These are phyloP conservation scores for Lordiphosa mommai DNA, from an alignment of 1,140 invertebrate genomes.

Conservation along the genomic window DNA sequence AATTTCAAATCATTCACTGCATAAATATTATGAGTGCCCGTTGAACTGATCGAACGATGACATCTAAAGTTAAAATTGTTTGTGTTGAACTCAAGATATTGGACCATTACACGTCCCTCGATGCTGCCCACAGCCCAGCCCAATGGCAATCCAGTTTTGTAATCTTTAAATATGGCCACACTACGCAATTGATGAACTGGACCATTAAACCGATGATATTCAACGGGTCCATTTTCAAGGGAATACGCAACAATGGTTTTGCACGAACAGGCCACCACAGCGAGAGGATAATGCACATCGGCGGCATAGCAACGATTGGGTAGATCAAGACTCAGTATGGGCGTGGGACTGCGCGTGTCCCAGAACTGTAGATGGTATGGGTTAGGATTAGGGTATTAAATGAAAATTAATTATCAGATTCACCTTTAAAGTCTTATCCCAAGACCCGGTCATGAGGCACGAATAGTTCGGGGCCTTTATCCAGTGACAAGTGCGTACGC, in stretches of 20 bases:
- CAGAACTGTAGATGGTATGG: too few relatives aligned
- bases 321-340: conserved; percentile 93
- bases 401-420: too few relatives aligned
- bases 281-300: conserved; percentile 99
- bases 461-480: conserved; percentile 96
- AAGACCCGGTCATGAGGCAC: conserved; percentile 99
- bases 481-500: conserved; percentile 98
- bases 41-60: conserved; percentile 94
- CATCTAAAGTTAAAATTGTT: conserved; percentile 99
- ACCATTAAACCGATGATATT: conserved; percentile 96
- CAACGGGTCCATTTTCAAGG: conserved; percentile 94
- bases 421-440: conserved; percentile 99
- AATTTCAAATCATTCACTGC: conserved; percentile 98
- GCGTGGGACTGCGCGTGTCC: conserved; percentile 94
- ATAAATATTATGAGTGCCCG: conserved; percentile 84
- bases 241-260: conserved; percentile 96
- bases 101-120: conserved; percentile 97
- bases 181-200: conserved; percentile 97
- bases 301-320: conserved; percentile 98
- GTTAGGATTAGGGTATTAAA: too few relatives aligned
- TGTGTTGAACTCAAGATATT: conserved; percentile 95
- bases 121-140: conserved; percentile 95
- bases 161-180: conserved; percentile 96
- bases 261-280: conserved; percentile 96
- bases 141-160: conserved; percentile 86